Evolutionary conservation across 2,888 invertebrate genomes (phyloP).

Genomic region (Altica lythri): DNA sequence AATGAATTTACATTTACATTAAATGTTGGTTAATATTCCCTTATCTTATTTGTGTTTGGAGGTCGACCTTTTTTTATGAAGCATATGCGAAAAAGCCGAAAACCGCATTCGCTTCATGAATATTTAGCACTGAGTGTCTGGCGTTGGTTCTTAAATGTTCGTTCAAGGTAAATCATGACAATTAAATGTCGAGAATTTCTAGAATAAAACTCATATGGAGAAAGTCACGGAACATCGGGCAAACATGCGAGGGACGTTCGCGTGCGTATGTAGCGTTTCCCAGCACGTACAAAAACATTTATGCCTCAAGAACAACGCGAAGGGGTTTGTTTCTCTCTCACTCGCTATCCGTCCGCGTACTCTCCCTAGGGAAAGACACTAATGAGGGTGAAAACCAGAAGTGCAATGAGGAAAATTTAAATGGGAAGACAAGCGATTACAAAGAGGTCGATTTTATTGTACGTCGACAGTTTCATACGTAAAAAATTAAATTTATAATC

Average conservation of each 20-base stretch:
- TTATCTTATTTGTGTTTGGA: neutral
- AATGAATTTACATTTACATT: no score
- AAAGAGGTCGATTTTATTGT: constrained; percentile 7
- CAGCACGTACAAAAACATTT: constrained; percentile 42
- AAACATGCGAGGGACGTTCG: constrained; percentile 46
- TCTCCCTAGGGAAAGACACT: constrained; percentile 32
- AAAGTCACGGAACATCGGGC: constrained; percentile 44
- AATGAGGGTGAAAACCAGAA: constrained; percentile 40
- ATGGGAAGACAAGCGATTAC: constrained; percentile 26
- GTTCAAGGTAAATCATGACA: constrained; percentile 45
- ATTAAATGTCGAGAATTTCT: constrained; percentile 52
- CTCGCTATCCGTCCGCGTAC: constrained; percentile 8
- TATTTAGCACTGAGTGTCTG: constrained; percentile 19
- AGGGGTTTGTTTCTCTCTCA: constrained; percentile 4
- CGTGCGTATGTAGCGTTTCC: constrained; percentile 54
- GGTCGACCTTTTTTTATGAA: neutral
- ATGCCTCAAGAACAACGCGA: constrained; percentile 32
- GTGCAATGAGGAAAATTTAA: constrained; percentile 42
- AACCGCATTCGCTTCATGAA: constrained; percentile 23
- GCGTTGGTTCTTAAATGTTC: constrained; percentile 15
- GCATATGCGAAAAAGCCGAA: constrained; percentile 6
- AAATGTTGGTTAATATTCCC: neutral
- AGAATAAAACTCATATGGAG: constrained; percentile 49
- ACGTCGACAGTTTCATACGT: no score
- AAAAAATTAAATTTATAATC: no score